Evolutionary conservation across 2,888 invertebrate genomes (phyloP).

Genomic region (Helicoverpa assulta): DNA sequence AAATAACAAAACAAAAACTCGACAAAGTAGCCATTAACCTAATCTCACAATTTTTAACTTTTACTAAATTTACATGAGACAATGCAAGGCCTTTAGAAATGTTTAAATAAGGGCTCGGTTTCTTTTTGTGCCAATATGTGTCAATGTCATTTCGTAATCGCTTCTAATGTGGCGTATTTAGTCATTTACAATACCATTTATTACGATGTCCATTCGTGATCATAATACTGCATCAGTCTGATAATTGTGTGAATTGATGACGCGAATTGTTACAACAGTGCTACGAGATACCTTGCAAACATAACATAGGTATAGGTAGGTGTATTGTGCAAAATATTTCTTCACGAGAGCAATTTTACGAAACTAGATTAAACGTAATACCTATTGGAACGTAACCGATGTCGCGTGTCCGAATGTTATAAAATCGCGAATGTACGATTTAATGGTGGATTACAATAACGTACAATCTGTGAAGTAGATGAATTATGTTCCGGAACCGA

Average conservation of each 20-base stretch:
- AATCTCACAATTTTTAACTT: background rate
- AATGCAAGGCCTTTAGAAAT: constrained; percentile 15
- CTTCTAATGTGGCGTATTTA: constrained; percentile 14
- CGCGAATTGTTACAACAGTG: constrained; percentile 60
- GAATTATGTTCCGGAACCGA: constrained; percentile 23
- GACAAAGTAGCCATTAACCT: background rate
- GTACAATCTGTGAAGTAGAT: constrained; percentile 37
- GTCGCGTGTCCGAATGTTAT: constrained; percentile 57
- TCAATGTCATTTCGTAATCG: constrained; percentile 30
- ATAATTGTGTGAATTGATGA: constrained; percentile 70
- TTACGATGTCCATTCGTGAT: constrained; percentile 30
- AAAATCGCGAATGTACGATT: constrained; percentile 54
- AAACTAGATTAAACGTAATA: constrained; percentile 54
- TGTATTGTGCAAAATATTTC: constrained; percentile 57
- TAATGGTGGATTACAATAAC: constrained; percentile 54
- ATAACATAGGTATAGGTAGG: constrained; percentile 25
- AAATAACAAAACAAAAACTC: background rate
- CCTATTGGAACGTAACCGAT: constrained; percentile 46
- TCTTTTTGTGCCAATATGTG: constrained; percentile 17
- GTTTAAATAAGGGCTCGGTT: constrained; percentile 14
- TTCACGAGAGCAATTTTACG: constrained; percentile 45
- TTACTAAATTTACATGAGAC: constrained; percentile 7
- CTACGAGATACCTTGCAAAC: constrained; percentile 47
- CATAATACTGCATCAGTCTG: constrained; percentile 38
- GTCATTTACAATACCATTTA: constrained; percentile 34